phyloP scores from a whole-genome alignment of 2,113 vertebrate species.

The Dromaius novaehollandiae region DNA sequence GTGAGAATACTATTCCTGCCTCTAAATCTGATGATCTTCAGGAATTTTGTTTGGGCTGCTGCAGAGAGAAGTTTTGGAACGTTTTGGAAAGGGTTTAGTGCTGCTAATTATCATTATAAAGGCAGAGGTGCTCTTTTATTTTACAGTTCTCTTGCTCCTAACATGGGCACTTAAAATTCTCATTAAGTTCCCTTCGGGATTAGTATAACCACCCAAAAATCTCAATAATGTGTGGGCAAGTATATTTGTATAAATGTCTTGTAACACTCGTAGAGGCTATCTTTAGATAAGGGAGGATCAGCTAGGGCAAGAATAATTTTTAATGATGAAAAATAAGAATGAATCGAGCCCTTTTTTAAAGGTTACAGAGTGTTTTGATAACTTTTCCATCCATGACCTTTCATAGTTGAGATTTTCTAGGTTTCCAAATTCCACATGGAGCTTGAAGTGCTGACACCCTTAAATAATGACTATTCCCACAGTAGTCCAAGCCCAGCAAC shows the following conservation, averaged over 20 bases:
- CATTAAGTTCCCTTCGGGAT: background rate
- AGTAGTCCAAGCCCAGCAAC: background rate
- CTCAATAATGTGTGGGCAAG: background rate
- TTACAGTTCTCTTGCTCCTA: background rate
- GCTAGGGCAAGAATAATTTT: background rate
- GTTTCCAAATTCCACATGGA: background rate
- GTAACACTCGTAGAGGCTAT: background rate
- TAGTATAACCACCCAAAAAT: background rate
- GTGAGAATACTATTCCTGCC: background rate
- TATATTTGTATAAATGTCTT: background rate
- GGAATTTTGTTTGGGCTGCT: background rate
- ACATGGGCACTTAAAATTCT: background rate
- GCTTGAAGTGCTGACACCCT: background rate
- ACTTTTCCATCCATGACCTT: background rate
- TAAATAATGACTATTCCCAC: background rate
- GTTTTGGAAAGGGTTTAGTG: background rate
- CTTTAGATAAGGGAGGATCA: background rate
- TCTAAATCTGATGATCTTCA: background rate
- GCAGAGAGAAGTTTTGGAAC: background rate
- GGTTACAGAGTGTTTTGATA: background rate
- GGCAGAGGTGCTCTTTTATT: background rate
- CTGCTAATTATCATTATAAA: background rate
- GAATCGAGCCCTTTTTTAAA: fast-evolving
- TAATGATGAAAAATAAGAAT: background rate
- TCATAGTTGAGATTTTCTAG: background rate